Percentiles rank a stretch among this genome's conserved stretches.
Evolutionary conservation across 2,113 vertebrate genomes (phyloP).

Genomic region (Sinocyclocheilus rhinocerous): DNA sequence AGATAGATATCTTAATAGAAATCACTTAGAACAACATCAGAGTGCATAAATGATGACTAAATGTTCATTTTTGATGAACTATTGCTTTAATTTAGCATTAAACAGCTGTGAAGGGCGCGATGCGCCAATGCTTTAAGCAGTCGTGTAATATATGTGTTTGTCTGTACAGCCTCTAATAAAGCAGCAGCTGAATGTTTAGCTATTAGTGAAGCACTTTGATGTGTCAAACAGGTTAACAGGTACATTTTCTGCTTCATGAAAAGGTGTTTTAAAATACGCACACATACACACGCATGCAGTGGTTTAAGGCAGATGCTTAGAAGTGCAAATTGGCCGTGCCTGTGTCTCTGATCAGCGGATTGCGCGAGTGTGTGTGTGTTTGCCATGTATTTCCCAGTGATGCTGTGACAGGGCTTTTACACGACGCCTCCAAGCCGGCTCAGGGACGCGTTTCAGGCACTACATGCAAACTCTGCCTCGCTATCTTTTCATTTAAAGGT

Average conservation of each 20-base stretch:
- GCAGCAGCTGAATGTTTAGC: conserved; percentile 38
- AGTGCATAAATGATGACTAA: not conserved
- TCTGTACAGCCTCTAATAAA: conserved; percentile 6
- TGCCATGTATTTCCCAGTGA: conserved; percentile 57
- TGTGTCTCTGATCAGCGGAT: conserved; percentile 48
- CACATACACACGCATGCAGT: conserved; percentile 12
- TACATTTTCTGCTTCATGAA: conserved; percentile 38
- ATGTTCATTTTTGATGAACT: not conserved
- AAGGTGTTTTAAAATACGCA: conserved; percentile 38
- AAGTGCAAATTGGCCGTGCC: conserved; percentile 69
- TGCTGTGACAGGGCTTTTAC: conserved; percentile 63
- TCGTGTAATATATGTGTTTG: not conserved
- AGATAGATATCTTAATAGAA: not conserved
- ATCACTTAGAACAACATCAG: not conserved
- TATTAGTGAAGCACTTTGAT: conserved; percentile 21
- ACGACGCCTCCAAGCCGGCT: conserved; percentile 57
- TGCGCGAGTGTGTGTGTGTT: conserved; percentile 43
- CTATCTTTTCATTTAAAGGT: not conserved
- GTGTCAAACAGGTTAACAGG: conserved; percentile 44
- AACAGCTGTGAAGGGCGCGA: not conserved
- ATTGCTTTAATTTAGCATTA: not conserved
- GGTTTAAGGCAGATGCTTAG: conserved; percentile 59
- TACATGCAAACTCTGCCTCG: conserved; percentile 43
- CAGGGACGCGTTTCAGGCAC: conserved; percentile 54
- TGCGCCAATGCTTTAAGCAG: not conserved